phyloP scores from a whole-genome alignment of 2,113 vertebrate species.

The Xyliphius kryptos region DNA sequence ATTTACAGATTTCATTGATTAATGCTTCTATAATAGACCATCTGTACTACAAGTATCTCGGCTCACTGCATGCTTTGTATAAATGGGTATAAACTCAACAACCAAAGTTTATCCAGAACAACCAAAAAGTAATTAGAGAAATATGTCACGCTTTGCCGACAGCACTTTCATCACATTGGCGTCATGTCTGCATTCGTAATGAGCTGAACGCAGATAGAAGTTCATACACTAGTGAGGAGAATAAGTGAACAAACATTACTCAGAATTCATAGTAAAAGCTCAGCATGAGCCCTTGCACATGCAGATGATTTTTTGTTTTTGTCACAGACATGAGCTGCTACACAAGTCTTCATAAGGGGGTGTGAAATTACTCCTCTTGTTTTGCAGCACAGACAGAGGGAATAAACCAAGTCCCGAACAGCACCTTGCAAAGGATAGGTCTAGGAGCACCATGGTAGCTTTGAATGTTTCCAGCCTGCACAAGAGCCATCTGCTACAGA shows the following conservation, averaged over 20 bases:
- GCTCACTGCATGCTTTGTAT: too few species aligned
- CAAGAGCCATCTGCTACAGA: conserved; percentile 27
- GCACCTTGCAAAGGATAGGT: conserved; percentile 25
- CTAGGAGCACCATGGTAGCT: conserved; percentile 49
- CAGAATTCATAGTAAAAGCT: conserved; percentile 24
- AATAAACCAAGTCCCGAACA: conserved; percentile 5
- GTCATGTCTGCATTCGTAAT: conserved; percentile 25
- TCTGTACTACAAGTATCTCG: too few species aligned
- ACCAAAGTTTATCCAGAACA: too few species aligned
- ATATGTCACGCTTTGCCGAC: conserved; percentile 44
- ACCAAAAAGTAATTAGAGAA: too few species aligned
- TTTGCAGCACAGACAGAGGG: conserved; percentile 16
- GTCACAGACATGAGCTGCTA: conserved; percentile 22
- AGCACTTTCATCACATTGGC: conserved; percentile 29
- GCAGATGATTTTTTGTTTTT: conserved; percentile 37
- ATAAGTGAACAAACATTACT: conserved; percentile 22
- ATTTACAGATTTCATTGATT: too few species aligned
- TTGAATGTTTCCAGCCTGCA: conserved; percentile 37
- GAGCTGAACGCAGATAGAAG: too few species aligned
- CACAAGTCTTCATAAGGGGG: conserved; percentile 41
- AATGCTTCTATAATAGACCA: too few species aligned
- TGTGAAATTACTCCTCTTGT: conserved; percentile 49
- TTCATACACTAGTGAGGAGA: too few species aligned
- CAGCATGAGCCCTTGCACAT: conserved; percentile 15
- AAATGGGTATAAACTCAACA: too few species aligned